These are phyloP conservation scores for Tauraco hartlaubi DNA, from an alignment of 2,797 vertebrate genomes.

Conservation along the genomic window DNA sequence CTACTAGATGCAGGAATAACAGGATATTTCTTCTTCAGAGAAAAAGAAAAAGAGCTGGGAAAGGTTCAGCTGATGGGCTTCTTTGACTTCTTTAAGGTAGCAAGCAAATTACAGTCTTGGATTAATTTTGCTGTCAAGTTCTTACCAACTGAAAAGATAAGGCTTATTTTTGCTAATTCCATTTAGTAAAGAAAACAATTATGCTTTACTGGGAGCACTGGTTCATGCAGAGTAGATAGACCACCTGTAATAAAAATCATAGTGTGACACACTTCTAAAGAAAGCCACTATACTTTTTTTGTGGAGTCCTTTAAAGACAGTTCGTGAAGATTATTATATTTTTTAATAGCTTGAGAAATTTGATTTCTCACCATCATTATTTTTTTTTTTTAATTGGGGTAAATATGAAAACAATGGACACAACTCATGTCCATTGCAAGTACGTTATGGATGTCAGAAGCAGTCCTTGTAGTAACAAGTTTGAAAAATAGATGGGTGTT, in stretches of 20 bases:
- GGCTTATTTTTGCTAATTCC: not conserved
- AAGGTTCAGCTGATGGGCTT: slow-evolving; percentile 90
- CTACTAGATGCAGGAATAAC: slow-evolving; percentile 94
- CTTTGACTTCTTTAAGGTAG: slow-evolving; percentile 97
- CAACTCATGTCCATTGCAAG: not conserved
- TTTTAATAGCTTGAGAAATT: not conserved
- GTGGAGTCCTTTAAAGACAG: not conserved
- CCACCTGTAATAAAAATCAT: not conserved
- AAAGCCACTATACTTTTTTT: not conserved
- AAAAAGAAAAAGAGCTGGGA: slow-evolving; percentile 89
- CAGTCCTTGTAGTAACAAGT: not conserved
- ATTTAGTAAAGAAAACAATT: not conserved
- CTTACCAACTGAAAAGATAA: not conserved
- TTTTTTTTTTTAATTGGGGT: not conserved
- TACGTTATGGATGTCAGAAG: not conserved
- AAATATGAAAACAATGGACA: not conserved
- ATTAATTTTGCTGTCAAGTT: not conserved
- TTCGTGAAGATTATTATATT: not conserved
- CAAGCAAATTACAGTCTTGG: not conserved
- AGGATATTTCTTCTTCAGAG: slow-evolving; percentile 95
- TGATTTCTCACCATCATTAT: not conserved
- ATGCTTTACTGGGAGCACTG: not conserved
- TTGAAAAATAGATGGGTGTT: not conserved
- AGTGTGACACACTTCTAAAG: not conserved
- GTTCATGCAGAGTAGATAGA: not conserved